phyloP scores from a whole-genome alignment of 2,888 invertebrate species.

The Stenotaenia linearis region DNA sequence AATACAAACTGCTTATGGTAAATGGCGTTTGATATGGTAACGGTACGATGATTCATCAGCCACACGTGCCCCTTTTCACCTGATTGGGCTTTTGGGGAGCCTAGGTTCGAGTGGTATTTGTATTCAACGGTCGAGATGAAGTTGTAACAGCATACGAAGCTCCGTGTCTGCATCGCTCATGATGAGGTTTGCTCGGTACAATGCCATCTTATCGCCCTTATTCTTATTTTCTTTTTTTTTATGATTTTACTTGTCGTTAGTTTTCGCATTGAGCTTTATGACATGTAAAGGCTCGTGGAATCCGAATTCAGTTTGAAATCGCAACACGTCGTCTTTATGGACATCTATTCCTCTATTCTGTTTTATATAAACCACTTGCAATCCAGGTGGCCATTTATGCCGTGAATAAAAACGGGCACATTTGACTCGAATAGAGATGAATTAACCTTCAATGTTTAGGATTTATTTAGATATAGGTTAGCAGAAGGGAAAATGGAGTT shows the following conservation, averaged over 20 bases:
- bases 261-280: slow-evolving; percentile 24
- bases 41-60: not conserved
- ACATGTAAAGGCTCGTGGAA: not conserved
- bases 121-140: not conserved
- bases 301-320: slow-evolving; percentile 12
- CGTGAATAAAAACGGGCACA: slow-evolving; percentile 5
- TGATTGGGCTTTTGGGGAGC: not conserved
- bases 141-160: not conserved
- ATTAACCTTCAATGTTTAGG: slow-evolving; percentile 7
- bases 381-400: slow-evolving; percentile 9
- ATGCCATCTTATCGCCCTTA: not conserved
- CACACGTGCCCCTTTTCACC: not conserved
- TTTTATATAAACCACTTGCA: slow-evolving; percentile 26
- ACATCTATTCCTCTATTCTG: slow-evolving; percentile 8
- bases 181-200: not conserved
- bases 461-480: not conserved
- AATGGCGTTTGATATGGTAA: not conserved
- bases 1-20: not conserved
- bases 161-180: not conserved
- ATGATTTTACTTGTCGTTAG: slow-evolving; percentile 27
- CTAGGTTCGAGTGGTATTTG: not conserved
- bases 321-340: slow-evolving; percentile 26
- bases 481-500: not conserved
- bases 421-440: slow-evolving; percentile 15
- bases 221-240: slow-evolving; percentile 20